Conservation (phyloP, 2,797 vertebrate species). For the Myiothlypis coronata region DNA sequence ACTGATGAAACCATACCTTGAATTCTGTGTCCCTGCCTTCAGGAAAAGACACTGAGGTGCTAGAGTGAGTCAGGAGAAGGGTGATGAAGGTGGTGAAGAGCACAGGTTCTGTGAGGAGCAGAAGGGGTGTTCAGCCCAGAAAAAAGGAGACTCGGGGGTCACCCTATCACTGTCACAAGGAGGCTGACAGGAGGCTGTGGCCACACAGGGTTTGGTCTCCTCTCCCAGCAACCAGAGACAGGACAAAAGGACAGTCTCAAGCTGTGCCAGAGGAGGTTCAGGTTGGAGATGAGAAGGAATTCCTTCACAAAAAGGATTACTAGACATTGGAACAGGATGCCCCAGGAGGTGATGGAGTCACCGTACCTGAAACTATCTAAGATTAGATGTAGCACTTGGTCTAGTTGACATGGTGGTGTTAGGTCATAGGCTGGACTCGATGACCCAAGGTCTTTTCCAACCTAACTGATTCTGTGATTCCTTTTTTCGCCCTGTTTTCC, state of each 20-base stretch:
- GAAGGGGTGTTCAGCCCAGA: background rate
- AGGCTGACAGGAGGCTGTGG: background rate
- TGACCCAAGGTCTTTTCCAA: background rate
- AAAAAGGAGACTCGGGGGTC: too few relatives aligned
- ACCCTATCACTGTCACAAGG: background rate
- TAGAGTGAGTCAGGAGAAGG: background rate
- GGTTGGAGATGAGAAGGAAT: background rate
- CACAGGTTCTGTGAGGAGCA: background rate
- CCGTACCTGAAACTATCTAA: rapidly evolving
- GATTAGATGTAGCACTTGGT: background rate
- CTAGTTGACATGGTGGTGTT: background rate
- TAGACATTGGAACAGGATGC: background rate
- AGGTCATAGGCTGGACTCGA: background rate
- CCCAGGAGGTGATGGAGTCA: background rate
- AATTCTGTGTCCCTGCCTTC: background rate
- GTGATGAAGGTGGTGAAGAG: background rate
- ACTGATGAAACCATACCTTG: background rate
- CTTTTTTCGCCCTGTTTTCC: background rate
- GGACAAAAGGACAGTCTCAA: background rate
- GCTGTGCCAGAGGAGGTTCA: background rate
- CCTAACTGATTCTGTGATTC: background rate
- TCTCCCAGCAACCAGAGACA: background rate
- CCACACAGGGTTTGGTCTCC: rapidly evolving
- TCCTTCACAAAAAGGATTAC: background rate
- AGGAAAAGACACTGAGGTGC: background rate